A percentile compares a stretch with the other conserved stretches of the same genome.
Conservation (phyloP, 2,797 vertebrate species). For the Periparus ater region DNA sequence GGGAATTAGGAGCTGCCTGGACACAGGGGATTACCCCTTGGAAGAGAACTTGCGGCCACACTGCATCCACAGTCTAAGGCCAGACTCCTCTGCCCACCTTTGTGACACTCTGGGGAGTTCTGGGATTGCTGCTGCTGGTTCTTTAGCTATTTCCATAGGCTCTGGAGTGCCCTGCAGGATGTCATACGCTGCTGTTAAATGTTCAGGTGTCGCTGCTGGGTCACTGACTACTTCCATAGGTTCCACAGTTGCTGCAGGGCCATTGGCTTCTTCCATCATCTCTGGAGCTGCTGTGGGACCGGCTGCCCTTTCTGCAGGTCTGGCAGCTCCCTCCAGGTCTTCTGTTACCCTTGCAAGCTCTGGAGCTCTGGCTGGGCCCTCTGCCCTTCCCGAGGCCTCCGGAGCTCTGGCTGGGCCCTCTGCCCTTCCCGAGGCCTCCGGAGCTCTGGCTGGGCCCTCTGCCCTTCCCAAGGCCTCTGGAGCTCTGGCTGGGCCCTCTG, state of each 20-base stretch:
- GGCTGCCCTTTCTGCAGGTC: neutral
- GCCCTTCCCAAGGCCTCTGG: accelerated
- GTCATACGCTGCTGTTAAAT: neutral
- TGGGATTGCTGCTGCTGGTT: neutral
- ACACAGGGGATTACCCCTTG: neutral
- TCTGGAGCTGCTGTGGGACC: neutral
- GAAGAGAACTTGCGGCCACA: neutral
- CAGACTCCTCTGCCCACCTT: conserved; percentile 54
- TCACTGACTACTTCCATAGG: neutral
- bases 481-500: neutral
- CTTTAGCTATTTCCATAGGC: conserved; percentile 12
- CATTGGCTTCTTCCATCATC: neutral
- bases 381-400: accelerated
- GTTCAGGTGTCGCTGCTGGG: neutral
- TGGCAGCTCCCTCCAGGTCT: neutral
- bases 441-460: neutral
- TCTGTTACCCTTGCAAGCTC: neutral
- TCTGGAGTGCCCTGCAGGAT: neutral
- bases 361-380: neutral
- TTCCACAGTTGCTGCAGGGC: neutral
- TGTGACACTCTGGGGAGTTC: conserved; percentile 1
- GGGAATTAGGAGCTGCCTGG: neutral
- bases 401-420: neutral
- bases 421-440: neutral
- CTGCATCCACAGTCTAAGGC: neutral